Evolutionary conservation across 2,113 vertebrate genomes (phyloP), one percentile per base, ranked within the genome.

Genomic region (Ictalurus punctatus): DNA sequence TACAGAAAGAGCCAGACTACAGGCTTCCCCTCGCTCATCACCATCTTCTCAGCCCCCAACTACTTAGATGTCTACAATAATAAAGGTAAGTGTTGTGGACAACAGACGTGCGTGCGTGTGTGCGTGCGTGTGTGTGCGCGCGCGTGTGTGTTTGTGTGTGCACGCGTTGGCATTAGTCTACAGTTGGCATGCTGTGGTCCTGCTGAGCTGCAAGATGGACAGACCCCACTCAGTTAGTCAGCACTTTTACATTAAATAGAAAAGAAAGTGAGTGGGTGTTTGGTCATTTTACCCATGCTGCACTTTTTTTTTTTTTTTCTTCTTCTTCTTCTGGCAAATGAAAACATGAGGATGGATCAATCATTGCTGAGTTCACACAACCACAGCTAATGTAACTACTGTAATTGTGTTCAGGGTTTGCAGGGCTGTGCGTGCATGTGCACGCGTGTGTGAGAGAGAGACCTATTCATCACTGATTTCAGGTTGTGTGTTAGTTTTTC

Each of bases 21-120:
- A 94, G 98, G 98, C 94, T 99, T 99, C 95, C 98, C 98, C 25
- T 99, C 98, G 21, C 96, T 99, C 93, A 99, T 99, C 94, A 99
- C 98, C 92, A 99, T 99, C 94, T 99, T 99, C 96, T 99, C 98
- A 90, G 98, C 98, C 93, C 98, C 98, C 91, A 99, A 99, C 95
- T 99, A 99, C 95, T 95, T 99, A 97, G 98, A 99, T 93, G 98
- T 99, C 93, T 99, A 99, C 97, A 99, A 99, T 96, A 99, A 99
- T 95, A 99, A 99, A 98, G 98, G 98, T 99, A 95, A 63, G 74
- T 37, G 61, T 37, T 56, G 73, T 44, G 10, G 65, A 83, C n/a
- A 44, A 27, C 58, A 13, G 79, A 12, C 2, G 79, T 48, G 65
- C 61, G 67, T 48, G 65, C 56, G 59, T 80, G 86, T 61, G 23